Conservation (phyloP, 2,888 invertebrate genomes). For the Agelastica alni region DNA sequence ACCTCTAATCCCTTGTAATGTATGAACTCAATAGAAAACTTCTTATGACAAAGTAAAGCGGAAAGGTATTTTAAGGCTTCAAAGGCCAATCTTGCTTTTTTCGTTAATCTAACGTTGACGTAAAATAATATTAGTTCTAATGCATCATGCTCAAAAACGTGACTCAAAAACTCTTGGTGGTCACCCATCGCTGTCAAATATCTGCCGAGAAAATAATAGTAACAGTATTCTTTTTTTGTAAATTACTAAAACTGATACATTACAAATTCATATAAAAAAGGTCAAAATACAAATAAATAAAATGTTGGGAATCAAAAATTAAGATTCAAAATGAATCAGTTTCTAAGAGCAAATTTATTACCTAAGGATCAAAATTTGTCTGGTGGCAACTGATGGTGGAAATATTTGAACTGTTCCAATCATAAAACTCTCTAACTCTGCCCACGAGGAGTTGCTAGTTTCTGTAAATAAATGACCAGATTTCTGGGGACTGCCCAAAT, state of each 20-base stretch:
- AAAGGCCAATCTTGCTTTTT: slow-evolving; percentile 91
- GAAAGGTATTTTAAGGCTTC: slow-evolving; percentile 95
- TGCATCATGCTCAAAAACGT: slow-evolving; percentile 92
- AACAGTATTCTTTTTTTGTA: not conserved
- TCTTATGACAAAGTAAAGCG: slow-evolving; percentile 94
- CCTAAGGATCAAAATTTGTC: slow-evolving; percentile 89
- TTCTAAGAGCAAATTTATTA: no score
- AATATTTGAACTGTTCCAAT: slow-evolving; percentile 89
- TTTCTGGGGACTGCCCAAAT: slow-evolving; percentile 36
- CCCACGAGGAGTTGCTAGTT: slow-evolving; percentile 88
- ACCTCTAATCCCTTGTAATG: slow-evolving; percentile 82
- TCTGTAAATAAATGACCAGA: slow-evolving; percentile 53
- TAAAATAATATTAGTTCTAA: slow-evolving; percentile 88
- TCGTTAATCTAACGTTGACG: slow-evolving; percentile 84
- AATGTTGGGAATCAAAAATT: no score
- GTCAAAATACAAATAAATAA: no score
- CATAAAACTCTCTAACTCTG: slow-evolving; percentile 85
- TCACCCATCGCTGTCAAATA: slow-evolving; percentile 98
- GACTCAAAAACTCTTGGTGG: slow-evolving; percentile 94
- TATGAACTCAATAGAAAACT: slow-evolving; percentile 96
- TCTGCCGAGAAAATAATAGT: slow-evolving; percentile 61
- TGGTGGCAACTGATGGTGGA: slow-evolving; percentile 85
- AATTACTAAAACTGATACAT: no score
- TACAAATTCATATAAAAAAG: no score
- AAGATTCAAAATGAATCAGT: no score